Conservation (phyloP, 2,888 invertebrate species). For the Sepioteuthis lessoniana region DNA sequence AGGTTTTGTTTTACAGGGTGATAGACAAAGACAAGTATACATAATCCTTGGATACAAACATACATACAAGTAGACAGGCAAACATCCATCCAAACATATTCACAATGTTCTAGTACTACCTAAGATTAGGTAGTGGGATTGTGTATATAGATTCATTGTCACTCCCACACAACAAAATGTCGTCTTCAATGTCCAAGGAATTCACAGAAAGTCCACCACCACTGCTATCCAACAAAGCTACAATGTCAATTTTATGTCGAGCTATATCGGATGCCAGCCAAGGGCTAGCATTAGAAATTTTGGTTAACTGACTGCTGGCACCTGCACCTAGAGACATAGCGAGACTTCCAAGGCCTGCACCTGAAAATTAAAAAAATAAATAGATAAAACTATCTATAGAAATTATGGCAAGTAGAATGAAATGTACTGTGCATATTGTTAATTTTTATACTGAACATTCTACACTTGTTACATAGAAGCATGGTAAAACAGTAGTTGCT, state of each 20-base stretch:
- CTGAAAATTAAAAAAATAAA: constrained; percentile 55
- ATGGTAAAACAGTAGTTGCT: no score
- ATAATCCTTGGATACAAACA: neutral
- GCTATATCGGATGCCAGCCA: constrained; percentile 84
- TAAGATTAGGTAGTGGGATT: constrained; percentile 75
- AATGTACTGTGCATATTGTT: no score
- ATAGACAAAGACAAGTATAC: neutral
- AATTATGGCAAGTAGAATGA: neutral
- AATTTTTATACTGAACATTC: neutral
- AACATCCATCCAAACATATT: neutral
- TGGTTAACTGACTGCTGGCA: neutral
- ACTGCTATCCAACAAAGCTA: constrained; percentile 83
- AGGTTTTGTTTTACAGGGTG: neutral
- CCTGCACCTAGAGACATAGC: neutral
- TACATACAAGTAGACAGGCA: neutral
- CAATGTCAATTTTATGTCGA: constrained; percentile 81
- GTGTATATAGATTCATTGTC: constrained; percentile 92
- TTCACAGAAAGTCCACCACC: constrained; percentile 84
- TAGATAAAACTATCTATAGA: no score
- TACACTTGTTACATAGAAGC: no score
- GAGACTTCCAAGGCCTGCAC: constrained; percentile 54
- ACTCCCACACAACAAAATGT: constrained; percentile 86
- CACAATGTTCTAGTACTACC: constrained; percentile 48
- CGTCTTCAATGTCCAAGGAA: constrained; percentile 85
- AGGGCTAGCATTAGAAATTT: constrained; percentile 66